phyloP scores from a whole-genome alignment of 2,888 invertebrate species.

The Drosophila tanythrix region DNA sequence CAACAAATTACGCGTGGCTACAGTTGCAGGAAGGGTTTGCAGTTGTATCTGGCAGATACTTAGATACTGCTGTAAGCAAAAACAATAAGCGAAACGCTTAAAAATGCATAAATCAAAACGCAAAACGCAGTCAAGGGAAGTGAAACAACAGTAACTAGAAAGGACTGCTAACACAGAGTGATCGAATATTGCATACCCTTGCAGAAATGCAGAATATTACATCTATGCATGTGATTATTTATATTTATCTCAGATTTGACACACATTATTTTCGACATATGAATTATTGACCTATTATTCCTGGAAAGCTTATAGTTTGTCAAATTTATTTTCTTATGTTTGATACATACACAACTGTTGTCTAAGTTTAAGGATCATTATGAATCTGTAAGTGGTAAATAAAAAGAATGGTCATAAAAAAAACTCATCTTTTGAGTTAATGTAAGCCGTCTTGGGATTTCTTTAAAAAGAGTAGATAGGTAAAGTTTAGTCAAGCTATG shows the following conservation, averaged over 20 bases:
- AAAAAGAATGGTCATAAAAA: neutral
- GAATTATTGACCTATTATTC: neutral
- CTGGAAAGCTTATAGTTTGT: neutral
- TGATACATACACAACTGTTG: neutral
- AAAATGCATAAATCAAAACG: slow-evolving; percentile 82
- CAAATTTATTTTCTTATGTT: neutral
- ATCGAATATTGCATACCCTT: neutral
- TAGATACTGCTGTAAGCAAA: slow-evolving; percentile 58
- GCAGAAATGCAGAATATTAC: neutral
- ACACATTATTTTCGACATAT: neutral
- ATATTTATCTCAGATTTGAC: neutral
- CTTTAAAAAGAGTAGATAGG: neutral
- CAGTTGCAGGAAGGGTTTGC: slow-evolving; percentile 47
- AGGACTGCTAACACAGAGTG: neutral
- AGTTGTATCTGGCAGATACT: slow-evolving; percentile 64
- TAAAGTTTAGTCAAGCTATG: neutral
- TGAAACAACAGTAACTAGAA: slow-evolving; percentile 52
- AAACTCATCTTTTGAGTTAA: neutral
- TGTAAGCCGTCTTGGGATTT: neutral
- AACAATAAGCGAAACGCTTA: slow-evolving; percentile 84
- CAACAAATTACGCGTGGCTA: slow-evolving; percentile 73
- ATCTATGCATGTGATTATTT: neutral
- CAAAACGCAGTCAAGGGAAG: slow-evolving; percentile 66
- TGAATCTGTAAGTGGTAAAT: neutral
- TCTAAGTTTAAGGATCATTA: neutral